Conservation (phyloP, 2,888 invertebrate genomes). For the Synanthedon andrenaeformis region DNA sequence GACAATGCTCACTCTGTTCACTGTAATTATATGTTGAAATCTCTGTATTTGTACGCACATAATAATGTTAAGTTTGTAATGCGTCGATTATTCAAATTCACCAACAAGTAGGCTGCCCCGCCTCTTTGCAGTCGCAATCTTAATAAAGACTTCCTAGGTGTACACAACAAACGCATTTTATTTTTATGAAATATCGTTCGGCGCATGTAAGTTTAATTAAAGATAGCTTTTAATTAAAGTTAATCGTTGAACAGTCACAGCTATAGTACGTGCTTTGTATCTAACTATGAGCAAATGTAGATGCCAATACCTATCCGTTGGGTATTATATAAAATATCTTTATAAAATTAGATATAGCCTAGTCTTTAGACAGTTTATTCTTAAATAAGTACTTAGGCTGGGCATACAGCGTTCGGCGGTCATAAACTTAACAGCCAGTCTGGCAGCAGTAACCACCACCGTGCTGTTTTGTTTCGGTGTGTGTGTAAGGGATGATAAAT, state of each 20-base stretch:
- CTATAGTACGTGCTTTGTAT: neutral
- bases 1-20: conserved; percentile 15
- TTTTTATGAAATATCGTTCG: conserved; percentile 48
- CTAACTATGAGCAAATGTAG: neutral
- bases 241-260: conserved; percentile 39
- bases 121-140: conserved; percentile 65
- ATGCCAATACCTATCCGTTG: too few species aligned
- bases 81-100: conserved; percentile 60
- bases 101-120: conserved; percentile 48
- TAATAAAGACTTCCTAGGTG: conserved; percentile 68
- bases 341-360: too few species aligned
- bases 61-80: conserved; percentile 47
- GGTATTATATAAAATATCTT: too few species aligned
- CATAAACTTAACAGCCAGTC: too few species aligned
- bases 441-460: too few species aligned
- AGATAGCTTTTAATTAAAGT: conserved; percentile 61
- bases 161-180: conserved; percentile 40
- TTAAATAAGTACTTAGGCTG: too few species aligned
- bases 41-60: conserved; percentile 33
- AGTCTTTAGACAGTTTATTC: too few species aligned
- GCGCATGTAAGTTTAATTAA: conserved; percentile 53
- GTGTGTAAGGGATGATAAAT: too few species aligned
- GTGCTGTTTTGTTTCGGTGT: too few species aligned
- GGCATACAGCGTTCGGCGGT: too few species aligned
- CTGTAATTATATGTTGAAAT: conserved; percentile 30